Evolutionary conservation across 1,140 invertebrate species (phyloP).

Genomic region (Neodiprion fabricii): DNA sequence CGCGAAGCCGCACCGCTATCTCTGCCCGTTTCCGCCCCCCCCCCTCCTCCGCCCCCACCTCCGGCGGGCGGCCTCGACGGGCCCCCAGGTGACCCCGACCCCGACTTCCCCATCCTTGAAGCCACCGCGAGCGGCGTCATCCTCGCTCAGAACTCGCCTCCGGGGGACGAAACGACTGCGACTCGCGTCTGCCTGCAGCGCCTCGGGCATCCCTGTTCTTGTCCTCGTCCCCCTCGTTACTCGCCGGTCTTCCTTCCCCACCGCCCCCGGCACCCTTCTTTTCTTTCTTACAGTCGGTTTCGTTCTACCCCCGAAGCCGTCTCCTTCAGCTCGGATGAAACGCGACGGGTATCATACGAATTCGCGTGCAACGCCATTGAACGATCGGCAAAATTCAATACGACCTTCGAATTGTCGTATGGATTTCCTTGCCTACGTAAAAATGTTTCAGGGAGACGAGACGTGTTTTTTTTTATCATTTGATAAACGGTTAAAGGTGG

Average conservation of each 20-base stretch:
- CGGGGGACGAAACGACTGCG: conserved; percentile 48
- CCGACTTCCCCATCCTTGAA: conserved; percentile 14
- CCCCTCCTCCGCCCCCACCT: conserved; percentile 27
- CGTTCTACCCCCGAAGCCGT: neutral
- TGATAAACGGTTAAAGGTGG: too few relatives aligned
- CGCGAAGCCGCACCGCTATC: conserved; percentile 41
- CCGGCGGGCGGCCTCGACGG: conserved; percentile 19
- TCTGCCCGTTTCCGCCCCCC: conserved; percentile 46
- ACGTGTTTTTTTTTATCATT: too few relatives aligned
- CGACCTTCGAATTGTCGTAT: neutral
- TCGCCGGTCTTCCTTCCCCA: neutral
- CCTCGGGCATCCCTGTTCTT: conserved; percentile 34
- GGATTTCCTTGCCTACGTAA: too few relatives aligned
- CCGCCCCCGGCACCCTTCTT: conserved; percentile 14
- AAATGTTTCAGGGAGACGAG: too few relatives aligned
- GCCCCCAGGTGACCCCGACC: conserved; percentile 26
- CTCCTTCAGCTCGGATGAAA: too few relatives aligned
- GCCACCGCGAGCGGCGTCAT: conserved; percentile 32
- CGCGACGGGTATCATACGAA: neutral
- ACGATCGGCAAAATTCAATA: neutral
- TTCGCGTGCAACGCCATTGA: neutral
- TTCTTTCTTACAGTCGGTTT: conserved; percentile 7
- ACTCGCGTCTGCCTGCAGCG: conserved; percentile 53
- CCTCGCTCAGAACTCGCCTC: conserved; percentile 39
- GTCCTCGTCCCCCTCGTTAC: conserved; percentile 3